phyloP scores from a whole-genome alignment of 2,113 vertebrate species.

The Phrynosoma platyrhinos region DNA sequence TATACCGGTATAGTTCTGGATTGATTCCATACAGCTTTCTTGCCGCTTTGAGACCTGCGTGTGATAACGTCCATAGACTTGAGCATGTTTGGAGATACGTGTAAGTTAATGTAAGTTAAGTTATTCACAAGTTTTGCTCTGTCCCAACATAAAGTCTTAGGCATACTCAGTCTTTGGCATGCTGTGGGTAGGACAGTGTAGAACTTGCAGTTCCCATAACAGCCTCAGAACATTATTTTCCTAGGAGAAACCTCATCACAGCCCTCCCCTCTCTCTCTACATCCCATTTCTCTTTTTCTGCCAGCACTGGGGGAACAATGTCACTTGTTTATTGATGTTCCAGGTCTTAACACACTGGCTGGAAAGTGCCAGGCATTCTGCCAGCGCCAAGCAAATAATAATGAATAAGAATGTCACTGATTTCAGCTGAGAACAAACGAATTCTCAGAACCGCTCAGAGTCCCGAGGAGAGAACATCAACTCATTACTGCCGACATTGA shows the following conservation, averaged over 20 bases:
- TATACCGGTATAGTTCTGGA: too few relatives aligned
- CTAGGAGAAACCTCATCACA: neutral
- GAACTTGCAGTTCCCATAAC: neutral
- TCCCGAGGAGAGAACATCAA: neutral
- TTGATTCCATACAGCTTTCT: too few relatives aligned
- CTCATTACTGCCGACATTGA: constrained; percentile 5
- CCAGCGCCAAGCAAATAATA: constrained; percentile 19
- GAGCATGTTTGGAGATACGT: too few relatives aligned
- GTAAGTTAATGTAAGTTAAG: too few relatives aligned
- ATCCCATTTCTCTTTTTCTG: constrained; percentile 5
- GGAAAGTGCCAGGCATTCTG: constrained; percentile 10
- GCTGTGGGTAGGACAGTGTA: rapidly evolving
- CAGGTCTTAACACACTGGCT: constrained; percentile 24
- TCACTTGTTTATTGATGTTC: constrained; percentile 29
- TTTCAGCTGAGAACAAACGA: constrained; percentile 24
- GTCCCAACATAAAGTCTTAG: too few relatives aligned
- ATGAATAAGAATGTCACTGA: constrained; percentile 12
- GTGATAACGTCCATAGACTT: too few relatives aligned
- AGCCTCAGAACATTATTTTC: neutral
- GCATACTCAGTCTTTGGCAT: neutral
- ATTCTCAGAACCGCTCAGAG: neutral
- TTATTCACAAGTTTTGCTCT: too few relatives aligned
- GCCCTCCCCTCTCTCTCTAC: neutral
- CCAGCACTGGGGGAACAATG: neutral
- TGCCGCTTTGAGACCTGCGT: too few relatives aligned